phyloP scores from a whole-genome alignment of 2,113 vertebrate species.

The Sceloporus undulatus region DNA sequence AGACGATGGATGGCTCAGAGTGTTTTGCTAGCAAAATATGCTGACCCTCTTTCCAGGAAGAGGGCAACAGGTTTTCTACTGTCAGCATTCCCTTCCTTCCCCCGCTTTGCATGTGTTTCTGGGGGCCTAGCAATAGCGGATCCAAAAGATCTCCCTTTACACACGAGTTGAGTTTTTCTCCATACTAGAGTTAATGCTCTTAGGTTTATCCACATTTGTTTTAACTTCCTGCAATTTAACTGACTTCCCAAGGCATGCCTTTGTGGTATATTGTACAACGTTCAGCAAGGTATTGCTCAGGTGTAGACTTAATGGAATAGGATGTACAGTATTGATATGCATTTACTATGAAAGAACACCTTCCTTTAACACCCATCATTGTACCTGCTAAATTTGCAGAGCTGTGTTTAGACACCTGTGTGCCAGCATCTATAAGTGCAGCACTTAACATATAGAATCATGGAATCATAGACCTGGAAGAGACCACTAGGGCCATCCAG shows the following conservation, averaged over 20 bases:
- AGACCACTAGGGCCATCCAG: too few species aligned
- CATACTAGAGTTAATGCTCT: not conserved
- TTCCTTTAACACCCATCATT: too few species aligned
- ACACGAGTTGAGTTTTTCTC: not conserved
- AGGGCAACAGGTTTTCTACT: conserved; percentile 68
- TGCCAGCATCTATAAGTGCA: too few species aligned
- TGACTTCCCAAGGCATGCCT: not conserved
- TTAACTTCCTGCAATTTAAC: too few species aligned
- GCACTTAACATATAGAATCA: too few species aligned
- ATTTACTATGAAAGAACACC: too few species aligned
- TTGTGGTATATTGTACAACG: not conserved
- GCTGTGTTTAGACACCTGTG: too few species aligned
- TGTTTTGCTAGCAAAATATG: conserved; percentile 77
- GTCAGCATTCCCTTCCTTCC: conserved; percentile 69
- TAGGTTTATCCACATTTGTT: not conserved
- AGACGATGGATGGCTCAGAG: conserved; percentile 64
- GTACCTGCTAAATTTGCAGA: too few species aligned
- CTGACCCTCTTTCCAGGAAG: conserved; percentile 78
- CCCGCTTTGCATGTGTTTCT: not conserved
- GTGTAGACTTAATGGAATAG: not conserved
- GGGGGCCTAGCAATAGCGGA: not conserved
- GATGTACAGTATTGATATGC: too few species aligned
- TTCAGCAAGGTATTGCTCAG: not conserved
- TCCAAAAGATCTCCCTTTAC: not conserved
- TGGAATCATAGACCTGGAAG: too few species aligned